These are phyloP conservation scores for Salminus brasiliensis DNA, from an alignment of 2,113 vertebrate species.

Conservation along the genomic window DNA sequence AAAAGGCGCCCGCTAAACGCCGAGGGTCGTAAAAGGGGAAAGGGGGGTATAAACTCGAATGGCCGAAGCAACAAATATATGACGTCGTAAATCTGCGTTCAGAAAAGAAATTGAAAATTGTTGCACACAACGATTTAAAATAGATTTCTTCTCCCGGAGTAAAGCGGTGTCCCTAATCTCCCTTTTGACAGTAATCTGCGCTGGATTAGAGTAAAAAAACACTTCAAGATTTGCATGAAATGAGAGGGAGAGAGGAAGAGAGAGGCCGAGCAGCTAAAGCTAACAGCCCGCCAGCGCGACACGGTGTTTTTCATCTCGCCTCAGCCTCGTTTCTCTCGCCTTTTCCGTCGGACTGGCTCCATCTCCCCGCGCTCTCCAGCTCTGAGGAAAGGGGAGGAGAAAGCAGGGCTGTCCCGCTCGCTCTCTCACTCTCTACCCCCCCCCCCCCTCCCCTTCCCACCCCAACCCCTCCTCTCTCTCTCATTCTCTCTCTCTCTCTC, in stretches of 20 bases:
- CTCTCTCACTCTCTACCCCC: conserved; percentile 9
- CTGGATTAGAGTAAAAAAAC: conserved; percentile 55
- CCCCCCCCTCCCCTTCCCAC: not conserved
- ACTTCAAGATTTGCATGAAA: conserved; percentile 41
- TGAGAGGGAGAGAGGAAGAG: not conserved
- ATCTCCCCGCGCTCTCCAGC: conserved; percentile 36
- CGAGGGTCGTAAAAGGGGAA: conserved; percentile 9
- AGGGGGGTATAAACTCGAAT: not conserved
- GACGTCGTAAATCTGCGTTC: not conserved
- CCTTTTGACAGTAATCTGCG: conserved; percentile 41
- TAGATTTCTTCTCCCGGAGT: conserved; percentile 50
- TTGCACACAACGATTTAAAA: conserved; percentile 41
- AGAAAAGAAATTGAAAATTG: conserved; percentile 1
- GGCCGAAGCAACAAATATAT: not conserved
- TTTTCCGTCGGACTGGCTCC: conserved; percentile 35
- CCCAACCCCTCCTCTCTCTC: too few species aligned
- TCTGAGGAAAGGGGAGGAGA: conserved; percentile 60
- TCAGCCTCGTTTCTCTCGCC: conserved; percentile 13
- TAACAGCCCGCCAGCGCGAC: not conserved
- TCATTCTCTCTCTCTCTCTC: not conserved
- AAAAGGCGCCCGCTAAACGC: not conserved
- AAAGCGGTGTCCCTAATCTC: conserved; percentile 37
- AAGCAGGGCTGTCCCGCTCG: not conserved
- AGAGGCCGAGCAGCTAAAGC: not conserved
- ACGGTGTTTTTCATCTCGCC: not conserved